These are phyloP conservation scores for Caenorhabditis elegans DNA, from an alignment of 1,140 invertebrate species.

Conservation along the genomic window WBcel235 BX284603.4:10786001-10786500, in stretches of 20 bases:
- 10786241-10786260: constrained; percentile 65
- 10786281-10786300: constrained; percentile 57
- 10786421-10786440: too few relatives aligned
- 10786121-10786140: constrained; percentile 65
- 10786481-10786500: too few relatives aligned
- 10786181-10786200: background rate
- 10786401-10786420: too few relatives aligned
- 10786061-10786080: constrained; percentile 63
- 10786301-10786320: constrained; percentile 31
- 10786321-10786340: background rate
- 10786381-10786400: too few relatives aligned
- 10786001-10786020: constrained; percentile 52
- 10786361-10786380: too few relatives aligned
- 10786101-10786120: constrained; percentile 55
- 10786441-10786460: too few relatives aligned
- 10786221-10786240: constrained; percentile 53
- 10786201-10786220: constrained; percentile 34
- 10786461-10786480: too few relatives aligned
- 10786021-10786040: too few relatives aligned
- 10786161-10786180: background rate
- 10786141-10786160: constrained; percentile 56
- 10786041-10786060: background rate
- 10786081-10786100: constrained; percentile 61
- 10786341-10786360: too few relatives aligned
- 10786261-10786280: constrained; percentile 61